phyloP scores from a whole-genome alignment of 2,113 vertebrate genomes.

The Platichthys stellatus region DNA sequence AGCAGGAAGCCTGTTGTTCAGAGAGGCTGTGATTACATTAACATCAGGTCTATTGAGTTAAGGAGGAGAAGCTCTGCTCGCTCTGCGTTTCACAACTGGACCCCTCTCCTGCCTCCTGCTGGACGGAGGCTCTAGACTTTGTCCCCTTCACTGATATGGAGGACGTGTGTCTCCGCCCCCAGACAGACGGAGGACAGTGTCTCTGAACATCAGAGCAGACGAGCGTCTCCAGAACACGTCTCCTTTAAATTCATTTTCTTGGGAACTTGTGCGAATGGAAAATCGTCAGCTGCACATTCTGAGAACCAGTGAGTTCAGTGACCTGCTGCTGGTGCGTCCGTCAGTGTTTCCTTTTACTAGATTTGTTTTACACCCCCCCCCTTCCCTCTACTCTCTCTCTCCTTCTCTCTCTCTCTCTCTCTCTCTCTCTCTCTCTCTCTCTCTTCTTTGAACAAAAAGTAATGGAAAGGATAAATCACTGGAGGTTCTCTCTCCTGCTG shows the following conservation, averaged over 20 bases:
- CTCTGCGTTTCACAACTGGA: slow-evolving; percentile 8
- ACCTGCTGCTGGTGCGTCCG: background rate
- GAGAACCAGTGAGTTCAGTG: background rate
- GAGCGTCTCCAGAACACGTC: no score
- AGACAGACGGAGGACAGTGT: no score
- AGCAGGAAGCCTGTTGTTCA: slow-evolving; percentile 14
- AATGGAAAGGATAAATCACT: slow-evolving; percentile 6
- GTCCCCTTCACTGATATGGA: no score
- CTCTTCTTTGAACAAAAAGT: background rate
- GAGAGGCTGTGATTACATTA: slow-evolving; percentile 54
- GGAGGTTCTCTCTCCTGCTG: background rate
- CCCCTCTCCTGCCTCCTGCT: background rate
- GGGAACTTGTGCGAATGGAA: background rate
- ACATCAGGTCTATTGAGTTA: slow-evolving; percentile 46
- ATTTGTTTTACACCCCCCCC: background rate
- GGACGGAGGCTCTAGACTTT: no score
- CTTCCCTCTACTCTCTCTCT: no score
- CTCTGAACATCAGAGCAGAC: no score
- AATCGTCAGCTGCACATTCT: background rate
- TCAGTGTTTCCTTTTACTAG: slow-evolving; percentile 2
- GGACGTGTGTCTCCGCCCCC: no score
- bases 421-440: background rate
- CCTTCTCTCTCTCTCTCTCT: background rate
- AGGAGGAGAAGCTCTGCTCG: slow-evolving; percentile 2
- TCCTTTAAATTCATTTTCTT: no score